phyloP scores from a whole-genome alignment of 2,888 invertebrate species.

The Thereva nobilitata region DNA sequence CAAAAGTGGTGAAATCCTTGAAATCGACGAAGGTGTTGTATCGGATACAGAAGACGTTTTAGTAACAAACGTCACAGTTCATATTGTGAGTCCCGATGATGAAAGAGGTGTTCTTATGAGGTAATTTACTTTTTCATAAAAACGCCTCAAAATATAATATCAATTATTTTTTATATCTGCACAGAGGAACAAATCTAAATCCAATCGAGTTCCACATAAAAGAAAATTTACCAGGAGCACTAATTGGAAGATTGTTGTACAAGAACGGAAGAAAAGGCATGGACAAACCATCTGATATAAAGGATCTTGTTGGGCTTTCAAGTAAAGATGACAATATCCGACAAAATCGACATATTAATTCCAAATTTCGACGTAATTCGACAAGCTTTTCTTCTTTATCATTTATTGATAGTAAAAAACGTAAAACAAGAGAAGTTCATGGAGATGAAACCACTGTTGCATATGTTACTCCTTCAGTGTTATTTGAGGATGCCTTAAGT shows the following conservation, averaged over 20 bases:
- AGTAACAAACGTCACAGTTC: conserved; percentile 81
- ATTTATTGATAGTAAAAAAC: conserved; percentile 12
- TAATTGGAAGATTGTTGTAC: conserved; percentile 73
- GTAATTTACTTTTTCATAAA: conserved; percentile 50
- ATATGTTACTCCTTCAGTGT: conserved; percentile 14
- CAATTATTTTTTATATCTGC: conserved; percentile 45
- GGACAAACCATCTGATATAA: conserved; percentile 41
- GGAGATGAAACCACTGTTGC: conserved; percentile 20
- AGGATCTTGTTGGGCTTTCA: conserved; percentile 38
- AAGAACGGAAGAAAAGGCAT: conserved; percentile 55
- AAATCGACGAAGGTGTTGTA: conserved; percentile 53
- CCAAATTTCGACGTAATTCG: conserved; percentile 38
- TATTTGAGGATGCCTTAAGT: conserved; percentile 15
- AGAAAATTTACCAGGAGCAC: conserved; percentile 74
- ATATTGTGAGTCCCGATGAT: conserved; percentile 77
- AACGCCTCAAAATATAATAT: not conserved
- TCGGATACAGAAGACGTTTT: conserved; percentile 65
- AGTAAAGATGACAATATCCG: conserved; percentile 31
- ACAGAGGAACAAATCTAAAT: conserved; percentile 69
- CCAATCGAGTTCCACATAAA: conserved; percentile 75
- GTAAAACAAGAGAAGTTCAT: conserved; percentile 24
- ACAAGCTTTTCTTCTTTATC: conserved; percentile 22
- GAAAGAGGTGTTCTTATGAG: conserved; percentile 69
- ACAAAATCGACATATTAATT: conserved; percentile 41
- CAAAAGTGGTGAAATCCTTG: conserved; percentile 47